phyloP scores from a whole-genome alignment of 2,113 vertebrate species.

The Oenanthe melanoleuca region DNA sequence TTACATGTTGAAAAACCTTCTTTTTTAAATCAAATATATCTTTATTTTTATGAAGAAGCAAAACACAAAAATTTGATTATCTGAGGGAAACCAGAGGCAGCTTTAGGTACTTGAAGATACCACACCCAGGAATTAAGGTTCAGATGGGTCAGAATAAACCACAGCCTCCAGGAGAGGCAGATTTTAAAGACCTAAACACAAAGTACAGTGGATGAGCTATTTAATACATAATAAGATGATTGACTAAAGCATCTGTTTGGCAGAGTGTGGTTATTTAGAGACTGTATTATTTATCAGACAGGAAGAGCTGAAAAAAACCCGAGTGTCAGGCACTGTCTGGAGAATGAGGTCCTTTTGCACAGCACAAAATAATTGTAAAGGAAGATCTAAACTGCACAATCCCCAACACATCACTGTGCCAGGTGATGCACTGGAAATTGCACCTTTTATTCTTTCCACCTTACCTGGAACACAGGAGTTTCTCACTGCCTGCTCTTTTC shows the following conservation, averaged over 20 bases:
- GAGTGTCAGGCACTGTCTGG: neutral
- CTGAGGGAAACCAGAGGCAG: neutral
- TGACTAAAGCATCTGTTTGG: conserved; percentile 39
- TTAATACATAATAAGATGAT: conserved; percentile 37
- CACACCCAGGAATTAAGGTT: neutral
- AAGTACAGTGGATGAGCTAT: neutral
- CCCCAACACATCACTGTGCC: neutral
- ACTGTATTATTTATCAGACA: conserved; percentile 10
- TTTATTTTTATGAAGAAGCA: neutral
- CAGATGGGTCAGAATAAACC: neutral
- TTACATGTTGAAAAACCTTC: neutral
- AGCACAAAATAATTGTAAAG: neutral
- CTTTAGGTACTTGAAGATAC: neutral
- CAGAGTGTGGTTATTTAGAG: neutral
- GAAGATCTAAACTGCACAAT: neutral
- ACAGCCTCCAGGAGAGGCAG: neutral
- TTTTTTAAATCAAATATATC: neutral
- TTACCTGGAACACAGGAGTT: neutral
- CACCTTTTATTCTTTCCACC: neutral
- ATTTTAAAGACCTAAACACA: neutral
- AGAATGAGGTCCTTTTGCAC: neutral
- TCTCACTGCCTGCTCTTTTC: neutral
- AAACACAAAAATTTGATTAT: neutral
- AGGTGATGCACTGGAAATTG: neutral
- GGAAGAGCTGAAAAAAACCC: neutral